A percentile compares a stretch with the other conserved stretches of the same genome.
phyloP scores from a whole-genome alignment of 2,888 invertebrate species.

The Pollenia griseotomentosa region DNA sequence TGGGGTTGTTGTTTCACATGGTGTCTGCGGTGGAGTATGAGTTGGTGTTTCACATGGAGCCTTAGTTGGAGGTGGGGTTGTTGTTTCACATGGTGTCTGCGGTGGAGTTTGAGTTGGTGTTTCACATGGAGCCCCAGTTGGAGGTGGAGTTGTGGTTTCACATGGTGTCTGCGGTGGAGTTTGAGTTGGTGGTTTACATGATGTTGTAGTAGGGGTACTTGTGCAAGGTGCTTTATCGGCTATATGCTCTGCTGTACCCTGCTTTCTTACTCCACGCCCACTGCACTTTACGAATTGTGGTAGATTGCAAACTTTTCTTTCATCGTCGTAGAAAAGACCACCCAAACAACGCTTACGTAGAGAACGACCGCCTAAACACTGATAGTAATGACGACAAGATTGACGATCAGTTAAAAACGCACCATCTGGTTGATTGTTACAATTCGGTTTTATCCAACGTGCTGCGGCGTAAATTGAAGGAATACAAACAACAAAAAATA shows the following conservation, averaged over 20 bases:
- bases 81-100: too few relatives aligned
- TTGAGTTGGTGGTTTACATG: neutral
- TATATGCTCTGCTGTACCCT: neutral
- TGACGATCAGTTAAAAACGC: conserved; percentile 12
- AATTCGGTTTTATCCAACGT: conserved; percentile 9
- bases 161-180: too few relatives aligned
- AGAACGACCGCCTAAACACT: conserved; percentile 18
- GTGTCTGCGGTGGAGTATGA: too few relatives aligned
- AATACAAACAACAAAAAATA: neutral
- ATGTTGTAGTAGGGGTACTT: neutral
- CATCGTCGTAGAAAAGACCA: conserved; percentile 35
- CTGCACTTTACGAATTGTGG: conserved; percentile 23
- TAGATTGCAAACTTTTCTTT: conserved; percentile 32
- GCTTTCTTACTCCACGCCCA: neutral
- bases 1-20: too few relatives aligned
- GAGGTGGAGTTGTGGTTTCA: too few relatives aligned
- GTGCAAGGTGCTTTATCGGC: conserved; percentile 31
- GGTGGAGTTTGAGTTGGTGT: too few relatives aligned
- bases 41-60: too few relatives aligned
- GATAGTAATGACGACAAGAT: conserved; percentile 33
- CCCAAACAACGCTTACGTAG: conserved; percentile 37
- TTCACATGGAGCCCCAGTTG: too few relatives aligned
- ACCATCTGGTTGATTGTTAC: conserved; percentile 1
- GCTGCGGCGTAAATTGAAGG: conserved; percentile 16
- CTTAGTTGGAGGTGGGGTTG: too few relatives aligned